Evolutionary conservation across 2,888 invertebrate genomes (phyloP).

Genomic region (Melieria crassipennis): DNA sequence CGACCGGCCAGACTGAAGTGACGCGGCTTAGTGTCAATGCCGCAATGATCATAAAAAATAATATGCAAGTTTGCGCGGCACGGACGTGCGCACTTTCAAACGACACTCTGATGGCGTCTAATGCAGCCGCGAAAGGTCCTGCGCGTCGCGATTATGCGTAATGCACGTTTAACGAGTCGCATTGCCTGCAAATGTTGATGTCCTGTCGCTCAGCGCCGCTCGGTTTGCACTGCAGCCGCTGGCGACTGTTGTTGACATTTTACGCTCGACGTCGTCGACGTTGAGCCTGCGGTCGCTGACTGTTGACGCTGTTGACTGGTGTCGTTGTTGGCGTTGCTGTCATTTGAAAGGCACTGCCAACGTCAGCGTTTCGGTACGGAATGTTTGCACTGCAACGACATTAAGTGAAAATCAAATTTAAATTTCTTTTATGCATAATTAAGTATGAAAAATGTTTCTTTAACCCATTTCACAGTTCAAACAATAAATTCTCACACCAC

Average conservation of each 20-base stretch:
- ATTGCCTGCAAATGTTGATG: slow-evolving; percentile 21
- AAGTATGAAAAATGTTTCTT: background rate
- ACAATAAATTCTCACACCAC: background rate
- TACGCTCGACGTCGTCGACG: background rate
- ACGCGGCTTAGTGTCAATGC: background rate
- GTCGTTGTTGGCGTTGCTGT: slow-evolving; percentile 16
- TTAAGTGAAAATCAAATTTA: slow-evolving; percentile 1
- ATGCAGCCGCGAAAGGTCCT: slow-evolving; percentile 30
- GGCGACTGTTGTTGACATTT: slow-evolving; percentile 14
- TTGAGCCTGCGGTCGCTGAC: background rate
- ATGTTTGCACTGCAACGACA: slow-evolving; percentile 10
- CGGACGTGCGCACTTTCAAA: background rate
- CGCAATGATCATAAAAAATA: slow-evolving; percentile 12
- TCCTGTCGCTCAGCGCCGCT: background rate
- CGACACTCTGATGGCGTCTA: background rate
- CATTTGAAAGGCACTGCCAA: background rate
- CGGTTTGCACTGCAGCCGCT: background rate
- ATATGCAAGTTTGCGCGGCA: slow-evolving; percentile 10
- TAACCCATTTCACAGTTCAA: background rate
- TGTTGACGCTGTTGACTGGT: slow-evolving; percentile 27
- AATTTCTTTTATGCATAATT: background rate
- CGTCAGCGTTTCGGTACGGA: background rate
- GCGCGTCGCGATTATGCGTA: slow-evolving; percentile 32
- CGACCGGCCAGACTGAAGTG: too few species aligned
- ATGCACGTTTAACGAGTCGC: slow-evolving; percentile 35